A percentile compares a stretch with the other conserved stretches of the same genome.
Evolutionary conservation across 1,140 invertebrate genomes (phyloP).

Genomic region (Capitella teleta): DNA sequence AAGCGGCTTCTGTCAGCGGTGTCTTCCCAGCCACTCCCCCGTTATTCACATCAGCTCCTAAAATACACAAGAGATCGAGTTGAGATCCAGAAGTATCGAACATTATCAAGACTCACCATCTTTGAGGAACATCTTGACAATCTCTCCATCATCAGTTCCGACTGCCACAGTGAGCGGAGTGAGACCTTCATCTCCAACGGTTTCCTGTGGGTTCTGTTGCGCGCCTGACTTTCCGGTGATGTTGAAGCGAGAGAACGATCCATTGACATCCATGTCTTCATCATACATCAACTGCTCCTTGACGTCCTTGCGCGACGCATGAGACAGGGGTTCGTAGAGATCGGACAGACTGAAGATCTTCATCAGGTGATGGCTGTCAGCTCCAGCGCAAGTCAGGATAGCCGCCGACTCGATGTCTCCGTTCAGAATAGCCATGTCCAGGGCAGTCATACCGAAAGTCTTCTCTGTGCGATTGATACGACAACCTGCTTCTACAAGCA

Average conservation of each 20-base stretch:
- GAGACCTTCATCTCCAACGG: conserved; percentile 7
- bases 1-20: neutral
- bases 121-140: conserved; percentile 13
- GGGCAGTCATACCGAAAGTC: conserved; percentile 14
- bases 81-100: neutral
- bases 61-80: neutral
- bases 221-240: conserved; percentile 1
- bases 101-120: conserved; percentile 4
- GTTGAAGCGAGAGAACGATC: conserved; percentile 11
- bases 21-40: neutral
- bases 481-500: conserved; percentile 9
- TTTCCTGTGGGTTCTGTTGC: neutral
- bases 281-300: conserved; percentile 10
- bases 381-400: conserved; percentile 2
- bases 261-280: conserved; percentile 11
- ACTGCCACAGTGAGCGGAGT: conserved; percentile 12
- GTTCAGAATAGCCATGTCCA: conserved; percentile 14
- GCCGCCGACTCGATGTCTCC: conserved; percentile 11
- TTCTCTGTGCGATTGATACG: conserved; percentile 5
- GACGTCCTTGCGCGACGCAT: conserved; percentile 3
- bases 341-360: conserved; percentile 13
- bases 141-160: conserved; percentile 5
- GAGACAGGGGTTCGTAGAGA: conserved; percentile 7
- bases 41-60: neutral
- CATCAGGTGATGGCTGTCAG: conserved; percentile 11